phyloP scores from a whole-genome alignment of 1,140 invertebrate species.

The Pristionchus pacificus region DNA sequence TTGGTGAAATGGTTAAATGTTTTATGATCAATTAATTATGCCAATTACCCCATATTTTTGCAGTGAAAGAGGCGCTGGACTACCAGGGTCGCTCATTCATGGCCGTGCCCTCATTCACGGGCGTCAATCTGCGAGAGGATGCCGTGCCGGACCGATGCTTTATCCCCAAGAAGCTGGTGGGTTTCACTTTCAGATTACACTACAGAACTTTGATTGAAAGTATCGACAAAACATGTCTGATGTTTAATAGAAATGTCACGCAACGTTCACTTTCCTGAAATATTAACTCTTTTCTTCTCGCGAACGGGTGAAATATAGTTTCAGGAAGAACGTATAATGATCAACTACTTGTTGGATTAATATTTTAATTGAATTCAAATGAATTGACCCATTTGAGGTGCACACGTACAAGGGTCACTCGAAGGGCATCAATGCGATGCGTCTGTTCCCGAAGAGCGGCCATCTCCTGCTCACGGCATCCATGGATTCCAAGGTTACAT shows the following conservation, averaged over 20 bases:
- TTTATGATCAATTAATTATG: not conserved
- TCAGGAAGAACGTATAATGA: no score
- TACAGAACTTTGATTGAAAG: no score
- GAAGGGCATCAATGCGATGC: slow-evolving; percentile 90
- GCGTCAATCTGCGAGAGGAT: slow-evolving; percentile 86
- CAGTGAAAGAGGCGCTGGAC: slow-evolving; percentile 87
- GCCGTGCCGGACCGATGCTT: slow-evolving; percentile 83
- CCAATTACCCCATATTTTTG: slow-evolving; percentile 59
- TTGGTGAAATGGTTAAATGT: not conserved
- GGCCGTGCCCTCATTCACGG: slow-evolving; percentile 87
- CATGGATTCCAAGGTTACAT: slow-evolving; percentile 95
- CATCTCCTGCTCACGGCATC: slow-evolving; percentile 89
- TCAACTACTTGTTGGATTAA: no score
- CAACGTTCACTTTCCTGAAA: no score
- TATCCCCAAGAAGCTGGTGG: slow-evolving; percentile 77
- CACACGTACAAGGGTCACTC: slow-evolving; percentile 95
- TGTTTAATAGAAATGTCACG: no score
- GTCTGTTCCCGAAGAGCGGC: slow-evolving; percentile 89
- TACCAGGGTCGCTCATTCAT: slow-evolving; percentile 94
- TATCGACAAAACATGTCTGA: no score
- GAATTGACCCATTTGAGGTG: slow-evolving; percentile 69
- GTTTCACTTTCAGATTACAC: not conserved
- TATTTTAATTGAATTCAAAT: no score
- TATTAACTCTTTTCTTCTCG: no score
- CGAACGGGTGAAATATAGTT: no score